Base-by-base conservation (phyloP, 92 coral and sea anemone genomes). In the Paramuricea clavata region DNA sequence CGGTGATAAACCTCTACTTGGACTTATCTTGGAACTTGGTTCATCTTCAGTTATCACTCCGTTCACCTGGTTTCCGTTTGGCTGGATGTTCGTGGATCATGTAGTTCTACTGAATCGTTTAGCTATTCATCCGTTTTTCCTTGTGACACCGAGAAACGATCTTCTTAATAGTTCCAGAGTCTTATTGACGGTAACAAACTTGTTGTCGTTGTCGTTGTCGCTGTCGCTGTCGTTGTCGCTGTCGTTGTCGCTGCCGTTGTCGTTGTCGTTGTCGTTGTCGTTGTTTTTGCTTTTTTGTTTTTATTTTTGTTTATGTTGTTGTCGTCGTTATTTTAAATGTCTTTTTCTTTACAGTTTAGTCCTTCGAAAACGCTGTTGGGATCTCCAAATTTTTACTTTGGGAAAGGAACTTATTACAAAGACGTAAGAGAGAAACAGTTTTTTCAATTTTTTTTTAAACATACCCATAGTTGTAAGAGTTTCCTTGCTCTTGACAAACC, bases 41-140 rank as follows among this genome's bases (percentile, higher is more conserved):
- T 79, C 84, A 10, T 79, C 73, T 57, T 73, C 84, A 12, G 3
- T 79, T 13, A n/a, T 79, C n/a, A 79, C 30, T 60, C 84, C 52
- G 16, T 34, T 1, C 44, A 65, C 17, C n/a, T 79, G 84, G 84
- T 21, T 5, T 36, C 17, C 54, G 6, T 41, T 0, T 61, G 12
- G 33, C 35, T 79, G 84, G 84, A 59, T 73, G 6, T 61, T 57
- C 13, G 52, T 61, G 30, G 54, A 79, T 9, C 52, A 59, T 15
- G 6, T 79, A 4, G 84, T 79, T 13, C 19, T 0, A 49, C 67
- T 79, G 25, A 79, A 61, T 47, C 50, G 56, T 16, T 8, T 79
- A n/a, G 13, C 54, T 31, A 36, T 79, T 23, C 84, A 79, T 42
- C 84, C 84, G 15, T 79, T 79, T 44, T 79, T 79, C 47, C n/a